Base-by-base conservation (phyloP, 2,888 invertebrate genomes). In the Orthosia cruda region DNA sequence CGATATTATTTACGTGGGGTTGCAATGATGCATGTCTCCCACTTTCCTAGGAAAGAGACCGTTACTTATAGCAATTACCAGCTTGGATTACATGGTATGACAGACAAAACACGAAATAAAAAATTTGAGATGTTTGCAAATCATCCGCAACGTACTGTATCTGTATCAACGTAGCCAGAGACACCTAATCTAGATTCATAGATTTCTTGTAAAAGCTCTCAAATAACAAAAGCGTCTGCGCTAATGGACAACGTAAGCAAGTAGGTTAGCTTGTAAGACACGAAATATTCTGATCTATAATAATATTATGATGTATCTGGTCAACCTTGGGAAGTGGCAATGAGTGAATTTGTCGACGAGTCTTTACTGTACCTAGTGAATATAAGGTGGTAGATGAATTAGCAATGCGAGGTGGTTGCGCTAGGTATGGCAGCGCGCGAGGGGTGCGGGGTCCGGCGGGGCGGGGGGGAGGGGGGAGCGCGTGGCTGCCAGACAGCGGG, bases 401-500 rank as follows among this genome's bases (percentile, higher is more conserved):
- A 93, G 93, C 92, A 91, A 92, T 91, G 89, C 90, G 91, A 92
- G 93, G 93, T 95, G 94, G 94, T 93, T 93, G 95, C 91, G 93
- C 92, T 94, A 93, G 92, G 92, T 91, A 92, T 90, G 90, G 91
- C 89, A 85, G 88, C 88, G 88, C 49, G 80, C 63, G 85, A 74
- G 77, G 74, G 71, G 69, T 67, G 74, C 77, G 89, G 89, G 86
- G 84, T 40, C 40, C 84, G 87, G 86, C 87, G 89, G 81, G 73
- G 79, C 86, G 88, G 85, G 80, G 77, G 77, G 77, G 20, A 61
- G 61, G 13, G 84, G 88, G 81, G 91, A 89, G 91, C 90, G 89
- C 83, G 86, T 91, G 92, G 92, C 94, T 92, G 96, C 95, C 96
- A 97, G 97, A 97, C 97, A 97, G 97, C 97, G 97, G 94, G 97